A percentile compares a stretch with the other conserved stretches of the same genome.
Evolutionary conservation across 2,797 vertebrate species (phyloP).

Genomic region (Chaetophractus vellerosus): DNA sequence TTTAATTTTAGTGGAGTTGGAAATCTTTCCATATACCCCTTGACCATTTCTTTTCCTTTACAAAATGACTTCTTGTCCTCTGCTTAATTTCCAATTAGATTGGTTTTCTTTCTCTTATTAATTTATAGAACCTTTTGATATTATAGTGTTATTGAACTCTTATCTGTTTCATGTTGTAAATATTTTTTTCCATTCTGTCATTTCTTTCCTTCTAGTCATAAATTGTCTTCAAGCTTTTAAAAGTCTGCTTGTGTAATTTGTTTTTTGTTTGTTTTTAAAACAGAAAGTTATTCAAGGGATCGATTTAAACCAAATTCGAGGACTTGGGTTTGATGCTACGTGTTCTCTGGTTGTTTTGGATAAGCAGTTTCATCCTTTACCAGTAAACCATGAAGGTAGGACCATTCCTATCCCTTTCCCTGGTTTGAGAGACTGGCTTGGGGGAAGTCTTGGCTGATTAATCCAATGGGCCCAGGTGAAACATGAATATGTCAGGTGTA

Average conservation of each 20-base stretch:
- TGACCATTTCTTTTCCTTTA: constrained; percentile 66
- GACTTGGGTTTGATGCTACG: constrained; percentile 97
- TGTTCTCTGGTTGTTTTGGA: constrained; percentile 98
- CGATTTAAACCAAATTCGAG: constrained; percentile 91
- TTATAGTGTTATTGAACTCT: constrained; percentile 53
- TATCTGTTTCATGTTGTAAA: constrained; percentile 26
- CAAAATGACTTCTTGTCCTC: neutral
- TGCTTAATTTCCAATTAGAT: constrained; percentile 67
- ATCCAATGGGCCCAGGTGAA: neutral
- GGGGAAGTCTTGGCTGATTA: neutral
- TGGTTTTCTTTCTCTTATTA: constrained; percentile 36
- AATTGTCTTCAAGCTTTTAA: constrained; percentile 44
- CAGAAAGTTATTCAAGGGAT: constrained; percentile 93
- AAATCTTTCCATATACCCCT: constrained; percentile 35
- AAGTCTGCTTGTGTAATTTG: constrained; percentile 41
- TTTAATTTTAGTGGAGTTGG: constrained; percentile 17
- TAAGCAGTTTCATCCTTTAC: constrained; percentile 92
- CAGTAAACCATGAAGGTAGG: constrained; percentile 94
- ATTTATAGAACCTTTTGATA: constrained; percentile 33
- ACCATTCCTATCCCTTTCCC: neutral
- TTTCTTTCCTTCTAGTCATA: constrained; percentile 40
- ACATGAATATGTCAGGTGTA: neutral
- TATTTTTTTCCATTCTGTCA: constrained; percentile 26
- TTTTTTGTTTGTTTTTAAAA: constrained; percentile 76
- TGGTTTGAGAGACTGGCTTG: neutral